A percentile compares a stretch with the other conserved stretches of the same genome.
Conservation (phyloP, 2,888 invertebrate species). For the Leuctra nigra region DNA sequence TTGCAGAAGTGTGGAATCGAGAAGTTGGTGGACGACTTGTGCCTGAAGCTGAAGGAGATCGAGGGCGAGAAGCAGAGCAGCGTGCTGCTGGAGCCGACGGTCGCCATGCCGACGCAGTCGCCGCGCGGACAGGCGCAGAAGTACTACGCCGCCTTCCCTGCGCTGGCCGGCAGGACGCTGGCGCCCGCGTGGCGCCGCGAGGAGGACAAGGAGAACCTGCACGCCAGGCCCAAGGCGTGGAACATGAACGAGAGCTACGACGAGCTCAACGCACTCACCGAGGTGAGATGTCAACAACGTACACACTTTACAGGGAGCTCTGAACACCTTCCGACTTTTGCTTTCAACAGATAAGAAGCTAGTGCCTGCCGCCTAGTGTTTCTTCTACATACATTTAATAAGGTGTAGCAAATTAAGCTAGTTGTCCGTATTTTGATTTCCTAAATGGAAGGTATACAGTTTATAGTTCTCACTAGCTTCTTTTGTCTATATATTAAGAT, state of each 20-base stretch:
- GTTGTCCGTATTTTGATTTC: no score
- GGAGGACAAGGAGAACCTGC: background rate
- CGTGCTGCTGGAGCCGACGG: conserved; percentile 22
- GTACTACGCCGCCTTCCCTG: conserved; percentile 43
- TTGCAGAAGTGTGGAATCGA: conserved; percentile 73
- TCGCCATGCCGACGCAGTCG: conserved; percentile 27
- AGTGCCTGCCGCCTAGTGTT: no score
- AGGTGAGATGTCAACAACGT: no score
- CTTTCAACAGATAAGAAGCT: no score
- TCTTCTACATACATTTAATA: no score
- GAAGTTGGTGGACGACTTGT: conserved; percentile 75
- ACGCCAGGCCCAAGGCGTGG: background rate
- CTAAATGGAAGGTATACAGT: no score
- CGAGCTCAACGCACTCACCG: no score
- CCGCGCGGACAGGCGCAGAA: conserved; percentile 38
- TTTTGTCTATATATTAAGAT: no score
- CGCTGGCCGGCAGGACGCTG: conserved; percentile 33
- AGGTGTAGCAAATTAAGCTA: no score
- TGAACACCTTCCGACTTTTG: no score
- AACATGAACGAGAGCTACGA: background rate
- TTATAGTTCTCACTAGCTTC: no score
- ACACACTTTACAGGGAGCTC: no score
- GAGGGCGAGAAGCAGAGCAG: conserved; percentile 39
- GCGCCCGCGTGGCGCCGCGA: background rate
- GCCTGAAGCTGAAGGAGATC: conserved; percentile 67